phyloP scores from a whole-genome alignment of 2,888 invertebrate genomes.

The Ypsolopha sequella region DNA sequence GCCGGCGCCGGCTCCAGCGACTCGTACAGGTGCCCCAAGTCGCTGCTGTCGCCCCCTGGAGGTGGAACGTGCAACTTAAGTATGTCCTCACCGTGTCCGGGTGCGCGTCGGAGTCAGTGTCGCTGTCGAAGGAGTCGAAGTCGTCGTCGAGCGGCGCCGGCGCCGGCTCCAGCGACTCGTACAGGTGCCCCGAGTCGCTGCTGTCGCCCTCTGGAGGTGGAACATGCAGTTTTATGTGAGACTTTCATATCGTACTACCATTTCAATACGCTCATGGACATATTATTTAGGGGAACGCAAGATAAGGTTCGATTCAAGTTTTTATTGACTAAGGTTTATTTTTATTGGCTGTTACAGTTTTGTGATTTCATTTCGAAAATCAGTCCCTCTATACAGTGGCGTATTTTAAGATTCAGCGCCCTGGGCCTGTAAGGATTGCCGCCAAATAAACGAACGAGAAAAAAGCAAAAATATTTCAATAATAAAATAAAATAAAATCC shows the following conservation, averaged over 20 bases:
- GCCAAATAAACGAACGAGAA: too few relatives aligned
- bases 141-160: constrained; percentile 63
- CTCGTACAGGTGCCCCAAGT: constrained; percentile 80
- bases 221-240: background rate
- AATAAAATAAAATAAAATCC: too few relatives aligned
- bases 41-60: constrained; percentile 73
- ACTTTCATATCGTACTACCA: background rate
- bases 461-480: too few relatives aligned
- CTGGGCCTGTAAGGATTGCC: too few relatives aligned
- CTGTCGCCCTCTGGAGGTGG: constrained; percentile 66
- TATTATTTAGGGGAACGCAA: too few relatives aligned
- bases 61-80: background rate
- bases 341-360: too few relatives aligned
- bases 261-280: too few relatives aligned
- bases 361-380: too few relatives aligned
- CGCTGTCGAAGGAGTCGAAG: constrained; percentile 81
- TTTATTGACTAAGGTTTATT: too few relatives aligned
- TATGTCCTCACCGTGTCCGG: constrained; percentile 35
- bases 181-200: constrained; percentile 77
- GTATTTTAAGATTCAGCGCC: too few relatives aligned
- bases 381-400: too few relatives aligned
- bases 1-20: constrained; percentile 57
- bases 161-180: constrained; percentile 72
- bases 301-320: too few relatives aligned
- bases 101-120: constrained; percentile 69